phyloP scores from a whole-genome alignment of 2,797 vertebrate genomes.

The Aotus griseimembra region DNA sequence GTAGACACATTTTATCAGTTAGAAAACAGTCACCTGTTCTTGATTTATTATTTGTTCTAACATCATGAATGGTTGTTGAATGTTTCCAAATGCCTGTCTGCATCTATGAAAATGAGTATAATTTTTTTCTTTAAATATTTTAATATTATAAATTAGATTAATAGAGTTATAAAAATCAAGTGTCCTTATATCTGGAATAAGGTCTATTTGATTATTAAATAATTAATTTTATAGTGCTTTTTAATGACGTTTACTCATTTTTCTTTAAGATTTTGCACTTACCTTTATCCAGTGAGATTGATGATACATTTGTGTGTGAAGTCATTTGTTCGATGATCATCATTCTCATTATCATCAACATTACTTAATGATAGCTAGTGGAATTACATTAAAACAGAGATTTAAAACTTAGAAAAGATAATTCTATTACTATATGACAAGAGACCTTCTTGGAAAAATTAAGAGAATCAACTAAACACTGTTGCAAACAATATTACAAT shows the following conservation, averaged over 20 bases:
- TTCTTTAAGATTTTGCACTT: neutral
- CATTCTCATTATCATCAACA: neutral
- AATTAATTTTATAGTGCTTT: neutral
- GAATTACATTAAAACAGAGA: neutral
- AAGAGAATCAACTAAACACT: neutral
- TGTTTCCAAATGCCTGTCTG: conserved; percentile 59
- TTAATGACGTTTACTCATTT: neutral
- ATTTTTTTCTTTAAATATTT: conserved; percentile 47
- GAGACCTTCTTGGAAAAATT: neutral
- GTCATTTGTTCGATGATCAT: neutral
- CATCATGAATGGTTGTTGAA: conserved; percentile 45
- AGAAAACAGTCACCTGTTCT: conserved; percentile 46
- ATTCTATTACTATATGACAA: neutral
- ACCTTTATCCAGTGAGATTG: neutral
- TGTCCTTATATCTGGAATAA: neutral
- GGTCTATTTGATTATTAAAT: neutral
- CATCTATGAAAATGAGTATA: neutral
- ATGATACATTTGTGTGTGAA: neutral
- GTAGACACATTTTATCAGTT: conserved; percentile 37
- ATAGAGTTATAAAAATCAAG: conserved; percentile 10
- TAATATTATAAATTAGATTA: conserved; percentile 11
- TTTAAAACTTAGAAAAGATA: neutral
- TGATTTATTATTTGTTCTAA: conserved; percentile 64
- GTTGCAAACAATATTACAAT: neutral
- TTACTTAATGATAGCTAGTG: neutral